Evolutionary conservation across 2,113 vertebrate genomes (phyloP), one percentile per base, ranked within the genome.

Genomic region (Phalacrocorax brasilianus): DNA sequence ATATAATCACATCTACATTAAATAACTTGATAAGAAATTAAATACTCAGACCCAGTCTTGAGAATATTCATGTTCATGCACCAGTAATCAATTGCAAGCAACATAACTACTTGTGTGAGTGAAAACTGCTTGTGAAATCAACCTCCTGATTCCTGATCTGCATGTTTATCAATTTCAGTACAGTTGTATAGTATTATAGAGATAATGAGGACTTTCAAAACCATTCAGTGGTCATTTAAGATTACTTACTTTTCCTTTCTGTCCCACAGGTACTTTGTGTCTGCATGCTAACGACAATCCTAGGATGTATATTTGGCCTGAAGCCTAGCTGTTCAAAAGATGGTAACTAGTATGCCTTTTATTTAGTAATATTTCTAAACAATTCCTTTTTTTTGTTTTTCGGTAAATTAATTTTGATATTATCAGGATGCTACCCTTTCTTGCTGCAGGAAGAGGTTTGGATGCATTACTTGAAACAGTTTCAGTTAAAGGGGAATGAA

Each of bases 241-340:
- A 56, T 49, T 45, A 4, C 24, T 74, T 87, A 91, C 9, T 93
- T 87, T 83, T 94, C 33, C 38, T 96, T 95, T 28, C 42, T 96
- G 15, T 92, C 38, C 55, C 42, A 77, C 94, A 98, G 98, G 97
- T 98, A 56, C 98, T 98, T 45, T 98, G 97, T 84, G 98, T 98
- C 85, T 98, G 98, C 86, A 68, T 98, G 73, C 91, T 98, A 95
- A 98, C 98, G 0, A 98, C 95, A 72, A 98, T 98, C 93, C 97
- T 98, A 76, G 98, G 98, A 72, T 98, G 98, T 87, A 98, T 98
- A 98, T 98, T 98, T 97, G 98, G 98, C 85, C 96, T 98, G 97
- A 98, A 98, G 66, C 98, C 98, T 83, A 98, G 98, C 96, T 98
- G 98, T 93, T 97, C 98, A 85, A 98, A 98, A 98, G 98, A 98